Evolutionary conservation across 2,797 vertebrate species (phyloP).

Genomic region (Trematomus bernacchii): DNA sequence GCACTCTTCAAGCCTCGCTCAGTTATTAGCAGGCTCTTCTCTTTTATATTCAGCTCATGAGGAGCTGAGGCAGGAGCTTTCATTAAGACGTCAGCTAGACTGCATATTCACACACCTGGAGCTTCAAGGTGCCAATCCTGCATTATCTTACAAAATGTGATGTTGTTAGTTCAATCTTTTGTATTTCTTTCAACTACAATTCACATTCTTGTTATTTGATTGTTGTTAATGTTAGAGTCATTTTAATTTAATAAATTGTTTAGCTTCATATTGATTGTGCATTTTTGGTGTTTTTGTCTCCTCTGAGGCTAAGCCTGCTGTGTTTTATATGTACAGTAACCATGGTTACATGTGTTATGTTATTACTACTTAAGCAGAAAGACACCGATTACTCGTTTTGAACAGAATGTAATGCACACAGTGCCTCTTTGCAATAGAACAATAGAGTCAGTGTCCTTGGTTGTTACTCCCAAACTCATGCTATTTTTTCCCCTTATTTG

Average conservation of each 20-base stretch:
- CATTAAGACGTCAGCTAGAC: conserved; percentile 42
- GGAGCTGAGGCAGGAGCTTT: conserved; percentile 25
- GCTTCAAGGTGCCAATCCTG: conserved; percentile 5
- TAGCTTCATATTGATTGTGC: background rate
- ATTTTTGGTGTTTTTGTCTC: background rate
- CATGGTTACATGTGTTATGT: background rate
- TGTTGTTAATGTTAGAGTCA: background rate
- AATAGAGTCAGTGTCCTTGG: background rate
- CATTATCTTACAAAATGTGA: background rate
- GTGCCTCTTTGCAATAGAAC: background rate
- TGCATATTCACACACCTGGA: conserved; percentile 27
- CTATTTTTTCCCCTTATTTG: conserved; percentile 1
- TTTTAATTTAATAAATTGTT: background rate
- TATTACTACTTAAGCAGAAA: background rate
- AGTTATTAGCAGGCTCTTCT: conserved; percentile 28
- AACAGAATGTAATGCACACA: background rate
- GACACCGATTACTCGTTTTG: background rate
- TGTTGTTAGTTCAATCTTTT: background rate
- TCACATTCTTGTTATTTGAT: background rate
- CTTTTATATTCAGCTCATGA: conserved; percentile 43
- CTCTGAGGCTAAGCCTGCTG: background rate
- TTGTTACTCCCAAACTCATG: background rate
- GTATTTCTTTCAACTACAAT: background rate
- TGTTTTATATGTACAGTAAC: background rate
- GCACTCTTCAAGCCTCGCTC: conserved; percentile 30